Percentiles rank a stretch among this genome's conserved stretches.
Evolutionary conservation across 2,888 invertebrate genomes (phyloP).

Genomic region (Periphyllus acericola): DNA sequence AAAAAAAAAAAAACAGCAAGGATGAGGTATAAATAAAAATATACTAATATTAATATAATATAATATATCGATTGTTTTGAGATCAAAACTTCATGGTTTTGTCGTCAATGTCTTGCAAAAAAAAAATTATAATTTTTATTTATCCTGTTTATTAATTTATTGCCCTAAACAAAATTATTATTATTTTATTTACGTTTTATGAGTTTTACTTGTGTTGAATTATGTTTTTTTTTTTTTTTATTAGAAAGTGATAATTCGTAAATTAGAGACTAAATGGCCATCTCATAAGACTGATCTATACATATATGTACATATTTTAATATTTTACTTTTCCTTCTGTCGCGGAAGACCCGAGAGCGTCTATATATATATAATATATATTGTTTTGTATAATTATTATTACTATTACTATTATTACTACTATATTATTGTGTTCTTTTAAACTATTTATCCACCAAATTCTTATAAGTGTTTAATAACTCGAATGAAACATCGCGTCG

Average conservation of each 20-base stretch:
- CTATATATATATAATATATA: neutral
- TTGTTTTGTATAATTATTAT: conserved; percentile 23
- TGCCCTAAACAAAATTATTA: neutral
- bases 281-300: conserved; percentile 59
- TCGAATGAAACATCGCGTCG: neutral
- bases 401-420: conserved; percentile 11
- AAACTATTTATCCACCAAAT: neutral
- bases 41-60: neutral
- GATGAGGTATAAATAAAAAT: neutral
- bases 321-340: conserved; percentile 15
- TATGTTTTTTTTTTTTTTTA: conserved; percentile 34
- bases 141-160: conserved; percentile 25
- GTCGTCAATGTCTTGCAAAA: neutral
- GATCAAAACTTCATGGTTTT: neutral
- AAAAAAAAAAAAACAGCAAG: neutral
- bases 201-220: conserved; percentile 39
- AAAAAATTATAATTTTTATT: neutral
- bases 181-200: conserved; percentile 19
- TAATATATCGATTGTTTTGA: neutral
- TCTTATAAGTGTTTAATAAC: neutral
- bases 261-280: conserved; percentile 57
- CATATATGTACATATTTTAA: conserved; percentile 26
- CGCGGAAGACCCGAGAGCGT: neutral
- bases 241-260: conserved; percentile 47
- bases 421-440: conserved; percentile 2